Base-by-base conservation (phyloP, 2,888 invertebrate species). In the Corythucha ciliata region DNA sequence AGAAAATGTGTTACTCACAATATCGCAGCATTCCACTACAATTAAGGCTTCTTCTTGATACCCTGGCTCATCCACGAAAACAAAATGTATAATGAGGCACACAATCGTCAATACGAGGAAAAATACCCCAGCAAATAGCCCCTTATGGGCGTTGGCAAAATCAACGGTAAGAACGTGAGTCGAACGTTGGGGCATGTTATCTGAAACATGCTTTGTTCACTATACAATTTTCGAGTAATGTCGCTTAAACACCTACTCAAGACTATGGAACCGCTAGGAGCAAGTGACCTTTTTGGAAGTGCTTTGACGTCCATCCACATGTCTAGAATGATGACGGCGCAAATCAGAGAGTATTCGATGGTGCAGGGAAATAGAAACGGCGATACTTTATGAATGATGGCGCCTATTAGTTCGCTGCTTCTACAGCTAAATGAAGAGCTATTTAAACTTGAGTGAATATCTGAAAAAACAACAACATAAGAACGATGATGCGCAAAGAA, bases 1-100 rank as follows among this genome's bases (percentile, higher is more conserved):
- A n/a, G n/a, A n/a, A n/a, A n/a, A n/a, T n/a, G n/a, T n/a, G n/a
- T n/a, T n/a, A n/a, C n/a, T n/a, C n/a, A n/a, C n/a, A n/a, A n/a
- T n/a, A n/a, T n/a, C n/a, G n/a, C n/a, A n/a, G n/a, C n/a, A n/a
- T n/a, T n/a, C n/a, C n/a, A n/a, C n/a, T n/a, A n/a, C n/a, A n/a
- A n/a, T n/a, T n/a, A n/a, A n/a, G n/a, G n/a, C n/a, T n/a, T n/a
- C n/a, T n/a, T 33, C 10, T 33, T 7, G 4, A 5, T 49, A 50
- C n/a, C n/a, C n/a, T n/a, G n/a, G n/a, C n/a, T n/a, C n/a, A 21
- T 4, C 20, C 22, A 21, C 27, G 27, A 92, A 70, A 1, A 91
- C 89, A 67, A 90, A 91, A 70, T 91, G 91, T 75, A 90, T 80
- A 50, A 91, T 89, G 56, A 91, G 76, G n/a, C 84, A 83, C 63